Conservation (phyloP, 2,113 vertebrate species). For the Macquaria ambigua region DNA sequence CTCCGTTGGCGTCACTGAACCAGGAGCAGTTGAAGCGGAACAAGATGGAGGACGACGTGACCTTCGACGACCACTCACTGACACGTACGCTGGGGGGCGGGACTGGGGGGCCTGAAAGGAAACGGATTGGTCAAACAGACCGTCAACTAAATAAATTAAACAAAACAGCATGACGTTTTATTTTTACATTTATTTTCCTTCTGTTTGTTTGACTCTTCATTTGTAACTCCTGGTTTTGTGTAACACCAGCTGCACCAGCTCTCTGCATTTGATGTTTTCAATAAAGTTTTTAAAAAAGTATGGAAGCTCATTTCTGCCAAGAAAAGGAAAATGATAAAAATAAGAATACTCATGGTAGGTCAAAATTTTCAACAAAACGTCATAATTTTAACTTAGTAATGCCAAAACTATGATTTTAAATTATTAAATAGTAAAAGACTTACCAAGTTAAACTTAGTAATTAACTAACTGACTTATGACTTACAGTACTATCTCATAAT, state of each 20-base stretch:
- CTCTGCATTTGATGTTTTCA: neutral
- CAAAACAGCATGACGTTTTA: neutral
- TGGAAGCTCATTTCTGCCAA: neutral
- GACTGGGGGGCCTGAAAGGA: slow-evolving; percentile 89
- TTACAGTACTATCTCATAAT: too few species aligned
- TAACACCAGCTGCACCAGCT: too few species aligned
- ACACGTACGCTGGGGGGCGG: slow-evolving; percentile 88
- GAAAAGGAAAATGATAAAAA: neutral
- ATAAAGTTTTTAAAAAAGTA: neutral
- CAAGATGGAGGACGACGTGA: slow-evolving; percentile 93
- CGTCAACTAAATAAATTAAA: neutral
- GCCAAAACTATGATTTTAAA: too few species aligned
- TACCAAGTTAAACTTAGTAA: too few species aligned
- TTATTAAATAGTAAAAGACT: too few species aligned
- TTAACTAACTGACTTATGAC: too few species aligned
- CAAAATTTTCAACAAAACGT: too few species aligned
- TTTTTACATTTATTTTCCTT: neutral
- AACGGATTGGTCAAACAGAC: neutral
- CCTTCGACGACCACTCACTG: slow-evolving; percentile 86
- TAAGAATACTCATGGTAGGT: too few species aligned
- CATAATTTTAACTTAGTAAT: neutral
- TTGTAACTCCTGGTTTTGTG: too few species aligned
- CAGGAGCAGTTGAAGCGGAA: slow-evolving; percentile 99
- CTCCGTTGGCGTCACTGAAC: slow-evolving; percentile 97
- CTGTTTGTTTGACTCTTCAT: neutral